Evolutionary conservation across 2,888 invertebrate genomes (phyloP).

Genomic region (Caenorhabditis drosophilae): DNA sequence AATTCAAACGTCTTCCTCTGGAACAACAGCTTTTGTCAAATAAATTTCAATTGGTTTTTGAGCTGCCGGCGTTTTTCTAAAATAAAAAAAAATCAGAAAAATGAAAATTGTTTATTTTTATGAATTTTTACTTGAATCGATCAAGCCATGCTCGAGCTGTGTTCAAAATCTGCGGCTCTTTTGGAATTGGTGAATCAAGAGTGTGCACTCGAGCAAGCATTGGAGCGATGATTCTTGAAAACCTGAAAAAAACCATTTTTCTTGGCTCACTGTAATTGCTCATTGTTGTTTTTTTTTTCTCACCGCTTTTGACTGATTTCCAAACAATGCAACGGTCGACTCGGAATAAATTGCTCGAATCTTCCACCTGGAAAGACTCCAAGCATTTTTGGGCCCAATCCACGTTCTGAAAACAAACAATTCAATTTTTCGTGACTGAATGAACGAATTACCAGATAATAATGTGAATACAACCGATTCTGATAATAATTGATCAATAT

Average conservation of each 20-base stretch:
- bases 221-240: constrained; percentile 81
- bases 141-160: constrained; percentile 76
- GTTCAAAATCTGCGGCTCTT: constrained; percentile 93
- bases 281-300: constrained; percentile 5
- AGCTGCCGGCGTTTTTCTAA: constrained; percentile 35
- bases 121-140: constrained; percentile 18
- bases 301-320: constrained; percentile 82
- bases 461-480: constrained; percentile 95
- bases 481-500: constrained; percentile 85
- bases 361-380: constrained; percentile 94
- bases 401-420: constrained; percentile 71
- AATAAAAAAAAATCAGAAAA: constrained; percentile 12
- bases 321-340: constrained; percentile 80
- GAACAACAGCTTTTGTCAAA: constrained; percentile 41
- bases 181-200: constrained; percentile 86
- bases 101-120: background rate
- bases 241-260: too few relatives aligned
- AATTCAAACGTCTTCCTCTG: constrained; percentile 29
- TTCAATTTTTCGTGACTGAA: background rate
- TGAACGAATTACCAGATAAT: constrained; percentile 76
- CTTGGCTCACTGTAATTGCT: background rate
- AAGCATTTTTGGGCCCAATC: constrained; percentile 87
- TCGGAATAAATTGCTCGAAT: constrained; percentile 74
- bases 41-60: constrained; percentile 40
- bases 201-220: constrained; percentile 91